Evolutionary conservation across 2,888 invertebrate species (phyloP), one percentile per base, ranked within the genome.

Genomic region (Tillus elongatus): DNA sequence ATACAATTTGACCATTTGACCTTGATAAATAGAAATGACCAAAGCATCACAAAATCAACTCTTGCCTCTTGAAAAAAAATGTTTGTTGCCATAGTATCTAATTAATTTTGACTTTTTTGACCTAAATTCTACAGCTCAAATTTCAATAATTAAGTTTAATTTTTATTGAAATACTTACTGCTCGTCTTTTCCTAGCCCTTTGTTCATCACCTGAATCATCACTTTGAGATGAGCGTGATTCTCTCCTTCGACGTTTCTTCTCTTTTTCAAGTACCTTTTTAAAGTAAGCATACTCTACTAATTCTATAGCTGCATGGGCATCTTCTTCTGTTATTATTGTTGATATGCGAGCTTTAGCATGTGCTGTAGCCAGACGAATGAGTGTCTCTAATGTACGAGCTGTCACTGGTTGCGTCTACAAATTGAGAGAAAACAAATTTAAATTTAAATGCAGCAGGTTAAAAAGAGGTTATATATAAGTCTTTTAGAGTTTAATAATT

Each of bases 321-420:
- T 98, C 98, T 39, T 81, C 75, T 2, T 74, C 73, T 3, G 82
- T 78, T 1, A 99, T 81, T n/a, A 73, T 77, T 57, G 82, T 84
- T 30, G 91, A 87, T 59, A 98, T 76, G 10, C 98, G 77, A 13
- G 90, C 85, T 64, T 96, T 95, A 9, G 98, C 97, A 70, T 96
- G 95, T 2, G 98, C 96, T 0, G 96, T 98, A 0, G 97, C 74
- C 45, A 99, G 70, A 57, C 98, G 93, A 64, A 99, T 98, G 58
- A 99, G 68, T 0, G 98, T 98, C 73, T 98, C 98, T 51, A 99
- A 65, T 0, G 92, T 86, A 60, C 98, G 84, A 2, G 93, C 89
- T 0, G 98, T 98, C 32, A 98, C 89, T 0, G 97, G 97, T 67
- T 96, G 96, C 0, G 98, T 99, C 84, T 89, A 64, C 4, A 60